phyloP scores from a whole-genome alignment of 2,888 invertebrate genomes.

The Dasypogon diadema region DNA sequence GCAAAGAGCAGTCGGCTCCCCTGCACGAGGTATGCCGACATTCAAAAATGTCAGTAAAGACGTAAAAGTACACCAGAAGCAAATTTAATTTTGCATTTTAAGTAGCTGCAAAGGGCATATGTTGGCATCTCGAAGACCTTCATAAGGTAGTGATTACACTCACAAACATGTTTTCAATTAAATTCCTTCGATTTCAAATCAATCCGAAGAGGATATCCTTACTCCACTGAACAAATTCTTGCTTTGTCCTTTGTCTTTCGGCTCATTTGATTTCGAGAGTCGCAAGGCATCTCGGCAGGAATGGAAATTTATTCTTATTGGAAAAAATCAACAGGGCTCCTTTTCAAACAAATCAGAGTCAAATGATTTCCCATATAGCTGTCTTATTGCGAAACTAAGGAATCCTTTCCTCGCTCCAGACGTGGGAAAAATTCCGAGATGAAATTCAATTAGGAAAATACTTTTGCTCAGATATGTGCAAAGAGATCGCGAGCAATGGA shows the following conservation, averaged over 20 bases:
- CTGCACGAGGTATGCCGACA: neutral
- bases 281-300: neutral
- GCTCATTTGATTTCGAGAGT: slow-evolving; percentile 39
- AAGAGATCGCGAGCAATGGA: neutral
- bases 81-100: slow-evolving; percentile 56
- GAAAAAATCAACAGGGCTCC: neutral
- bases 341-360: slow-evolving; percentile 22
- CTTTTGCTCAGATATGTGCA: neutral
- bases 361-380: neutral
- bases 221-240: slow-evolving; percentile 1
- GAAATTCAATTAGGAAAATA: slow-evolving; percentile 12
- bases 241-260: slow-evolving; percentile 45
- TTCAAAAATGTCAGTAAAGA: slow-evolving; percentile 31
- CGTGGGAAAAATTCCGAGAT: neutral
- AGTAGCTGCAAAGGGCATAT: slow-evolving; percentile 50
- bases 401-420: neutral
- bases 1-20: neutral
- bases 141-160: neutral
- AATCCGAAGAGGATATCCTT: slow-evolving; percentile 12
- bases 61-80: slow-evolving; percentile 29
- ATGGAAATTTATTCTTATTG: neutral
- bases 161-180: slow-evolving; percentile 67
- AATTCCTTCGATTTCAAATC: slow-evolving; percentile 66
- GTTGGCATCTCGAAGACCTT: slow-evolving; percentile 16
- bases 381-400: neutral